These are phyloP conservation scores for Drymonia ruficornis DNA, from an alignment of 2,888 invertebrate genomes.

Conservation along the genomic window DNA sequence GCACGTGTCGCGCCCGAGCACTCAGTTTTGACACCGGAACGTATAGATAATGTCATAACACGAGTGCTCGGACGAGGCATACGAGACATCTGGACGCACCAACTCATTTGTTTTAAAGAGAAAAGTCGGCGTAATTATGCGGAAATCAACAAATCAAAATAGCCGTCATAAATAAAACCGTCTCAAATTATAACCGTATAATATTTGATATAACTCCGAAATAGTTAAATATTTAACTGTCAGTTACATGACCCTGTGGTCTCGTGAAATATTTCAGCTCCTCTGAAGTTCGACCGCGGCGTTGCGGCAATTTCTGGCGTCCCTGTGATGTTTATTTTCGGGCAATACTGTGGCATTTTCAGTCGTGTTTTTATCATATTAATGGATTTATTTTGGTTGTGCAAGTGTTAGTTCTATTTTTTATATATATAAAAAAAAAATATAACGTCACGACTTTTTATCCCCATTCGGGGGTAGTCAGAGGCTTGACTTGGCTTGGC, in stretches of 20 bases:
- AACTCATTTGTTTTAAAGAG: no score
- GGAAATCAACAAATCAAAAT: not conserved
- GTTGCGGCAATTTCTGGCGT: constrained; percentile 27
- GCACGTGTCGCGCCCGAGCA: no score
- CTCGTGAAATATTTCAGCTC: constrained; percentile 21
- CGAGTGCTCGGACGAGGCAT: no score
- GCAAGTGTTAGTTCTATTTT: no score
- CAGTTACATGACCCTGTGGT: constrained; percentile 17
- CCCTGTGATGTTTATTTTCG: constrained; percentile 46
- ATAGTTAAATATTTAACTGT: constrained; percentile 10
- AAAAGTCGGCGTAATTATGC: no score
- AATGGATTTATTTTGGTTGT: constrained; percentile 4
- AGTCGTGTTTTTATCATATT: not conserved
- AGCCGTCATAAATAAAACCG: not conserved
- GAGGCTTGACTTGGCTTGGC: no score
- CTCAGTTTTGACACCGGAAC: no score
- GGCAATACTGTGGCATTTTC: constrained; percentile 9
- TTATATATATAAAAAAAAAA: no score
- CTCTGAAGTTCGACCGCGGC: constrained; percentile 23
- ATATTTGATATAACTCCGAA: not conserved
- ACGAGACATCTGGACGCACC: no score
- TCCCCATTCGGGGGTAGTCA: no score
- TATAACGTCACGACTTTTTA: no score
- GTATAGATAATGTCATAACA: no score
- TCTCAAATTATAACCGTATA: not conserved